Conservation (phyloP, 2,797 vertebrate genomes). For the Tragopan temminckii region DNA sequence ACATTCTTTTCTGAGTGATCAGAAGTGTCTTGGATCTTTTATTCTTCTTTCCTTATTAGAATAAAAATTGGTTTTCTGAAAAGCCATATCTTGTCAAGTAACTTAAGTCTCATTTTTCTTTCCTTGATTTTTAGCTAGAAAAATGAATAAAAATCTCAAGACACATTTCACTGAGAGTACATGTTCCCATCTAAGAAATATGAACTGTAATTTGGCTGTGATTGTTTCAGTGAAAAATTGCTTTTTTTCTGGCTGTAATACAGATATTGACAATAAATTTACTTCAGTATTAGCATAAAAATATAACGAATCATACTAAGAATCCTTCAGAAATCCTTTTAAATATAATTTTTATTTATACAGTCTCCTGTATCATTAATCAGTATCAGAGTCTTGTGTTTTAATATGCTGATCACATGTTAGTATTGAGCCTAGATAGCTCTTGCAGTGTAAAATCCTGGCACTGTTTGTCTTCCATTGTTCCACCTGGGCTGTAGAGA, state of each 20-base stretch:
- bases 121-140: slow-evolving; percentile 8
- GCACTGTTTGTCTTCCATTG: accelerated
- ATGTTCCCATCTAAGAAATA: not conserved
- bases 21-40: not conserved
- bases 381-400: not conserved
- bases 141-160: not conserved
- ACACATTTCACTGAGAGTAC: not conserved
- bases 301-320: not conserved
- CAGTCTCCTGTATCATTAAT: not conserved
- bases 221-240: not conserved
- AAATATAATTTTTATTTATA: slow-evolving; percentile 6
- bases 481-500: not conserved
- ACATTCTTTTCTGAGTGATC: not conserved
- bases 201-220: not conserved
- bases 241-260: slow-evolving; percentile 9
- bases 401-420: not conserved
- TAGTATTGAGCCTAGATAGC: not conserved
- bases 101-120: not conserved
- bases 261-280: slow-evolving; percentile 16
- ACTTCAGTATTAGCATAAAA: not conserved
- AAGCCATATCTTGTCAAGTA: not conserved
- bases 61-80: not conserved
- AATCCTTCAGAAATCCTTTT: slow-evolving; percentile 2
- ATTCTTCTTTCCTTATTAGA: not conserved
- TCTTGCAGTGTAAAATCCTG: not conserved